phyloP scores from a whole-genome alignment of 2,113 vertebrate genomes.

The Cryptomyrus ogoouensis region DNA sequence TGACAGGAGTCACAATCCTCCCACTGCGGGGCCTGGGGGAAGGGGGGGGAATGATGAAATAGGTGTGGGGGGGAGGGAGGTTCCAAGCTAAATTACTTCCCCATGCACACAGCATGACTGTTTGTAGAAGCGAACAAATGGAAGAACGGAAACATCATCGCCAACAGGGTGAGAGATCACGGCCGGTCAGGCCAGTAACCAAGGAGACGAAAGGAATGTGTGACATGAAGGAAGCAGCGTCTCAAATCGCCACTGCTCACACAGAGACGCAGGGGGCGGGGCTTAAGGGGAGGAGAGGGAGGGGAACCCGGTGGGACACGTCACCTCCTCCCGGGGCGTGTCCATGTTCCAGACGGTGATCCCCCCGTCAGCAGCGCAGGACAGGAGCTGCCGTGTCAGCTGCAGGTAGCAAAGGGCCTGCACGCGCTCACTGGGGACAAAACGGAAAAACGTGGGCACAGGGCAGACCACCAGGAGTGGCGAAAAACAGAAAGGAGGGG shows the following conservation, averaged over 20 bases:
- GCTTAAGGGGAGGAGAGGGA: no score
- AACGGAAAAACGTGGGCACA: background rate
- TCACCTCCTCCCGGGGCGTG: constrained; percentile 82
- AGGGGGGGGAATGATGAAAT: constrained; percentile 1
- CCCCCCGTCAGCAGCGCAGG: constrained; percentile 86
- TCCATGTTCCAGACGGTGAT: constrained; percentile 99
- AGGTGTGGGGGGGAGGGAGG: background rate
- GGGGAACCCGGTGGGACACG: no score
- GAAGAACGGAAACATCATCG: background rate
- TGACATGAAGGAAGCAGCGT: background rate
- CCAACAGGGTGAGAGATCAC: background rate
- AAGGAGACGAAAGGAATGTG: background rate
- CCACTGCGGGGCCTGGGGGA: constrained; percentile 86
- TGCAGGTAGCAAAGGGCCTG: constrained; percentile 86
- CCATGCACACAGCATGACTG: background rate
- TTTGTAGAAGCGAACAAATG: background rate
- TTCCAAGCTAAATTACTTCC: background rate
- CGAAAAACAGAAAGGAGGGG: no score
- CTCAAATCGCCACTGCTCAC: background rate
- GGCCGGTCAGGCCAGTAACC: background rate
- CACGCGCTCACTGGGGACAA: constrained; percentile 74
- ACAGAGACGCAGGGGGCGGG: background rate
- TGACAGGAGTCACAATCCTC: constrained; percentile 95
- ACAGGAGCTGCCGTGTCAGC: constrained; percentile 80
- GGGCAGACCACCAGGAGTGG: background rate